Conservation (phyloP, 2,113 vertebrate genomes). For the Ciconia boyciana region DNA sequence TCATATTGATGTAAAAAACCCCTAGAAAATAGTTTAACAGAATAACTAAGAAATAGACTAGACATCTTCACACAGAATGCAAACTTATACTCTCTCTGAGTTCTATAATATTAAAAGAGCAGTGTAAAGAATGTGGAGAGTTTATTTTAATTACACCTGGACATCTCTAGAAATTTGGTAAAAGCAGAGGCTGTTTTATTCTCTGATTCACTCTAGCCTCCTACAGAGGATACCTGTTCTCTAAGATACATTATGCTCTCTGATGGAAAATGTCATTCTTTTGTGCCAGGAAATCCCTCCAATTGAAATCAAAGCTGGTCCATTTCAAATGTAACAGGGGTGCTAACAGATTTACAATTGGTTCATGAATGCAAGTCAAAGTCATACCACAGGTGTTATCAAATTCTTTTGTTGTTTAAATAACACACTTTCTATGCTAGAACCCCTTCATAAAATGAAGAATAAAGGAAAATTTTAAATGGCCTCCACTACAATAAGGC, state of each 20-base stretch:
- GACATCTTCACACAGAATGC: neutral
- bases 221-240: neutral
- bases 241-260: accelerated
- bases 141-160: neutral
- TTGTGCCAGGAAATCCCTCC: neutral
- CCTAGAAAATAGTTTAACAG: neutral
- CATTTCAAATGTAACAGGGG: neutral
- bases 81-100: neutral
- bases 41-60: neutral
- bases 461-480: neutral
- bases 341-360: neutral
- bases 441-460: neutral
- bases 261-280: neutral
- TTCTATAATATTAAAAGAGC: neutral
- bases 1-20: neutral
- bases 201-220: neutral
- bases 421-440: neutral
- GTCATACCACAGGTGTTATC: neutral
- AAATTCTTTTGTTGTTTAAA: neutral
- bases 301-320: neutral
- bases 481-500: neutral
- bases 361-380: neutral
- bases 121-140: neutral
- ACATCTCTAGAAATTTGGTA: neutral
- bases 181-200: neutral